Conservation (phyloP, 2,797 vertebrate species). For the Remorina albescens region DNA sequence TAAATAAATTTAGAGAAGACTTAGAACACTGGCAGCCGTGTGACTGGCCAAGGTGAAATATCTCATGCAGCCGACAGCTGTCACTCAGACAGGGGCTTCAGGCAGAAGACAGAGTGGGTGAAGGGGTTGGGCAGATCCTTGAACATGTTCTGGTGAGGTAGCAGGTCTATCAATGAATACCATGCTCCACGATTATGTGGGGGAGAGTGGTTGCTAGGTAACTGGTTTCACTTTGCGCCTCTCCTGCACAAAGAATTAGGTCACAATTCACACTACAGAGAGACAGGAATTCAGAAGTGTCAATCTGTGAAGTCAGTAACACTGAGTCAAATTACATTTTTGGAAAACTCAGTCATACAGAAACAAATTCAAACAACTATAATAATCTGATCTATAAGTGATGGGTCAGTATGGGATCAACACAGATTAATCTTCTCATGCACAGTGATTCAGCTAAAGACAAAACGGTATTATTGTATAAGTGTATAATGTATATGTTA, state of each 20-base stretch:
- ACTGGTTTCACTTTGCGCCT: slow-evolving; percentile 69
- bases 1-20: slow-evolving; percentile 19
- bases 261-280: slow-evolving; percentile 67
- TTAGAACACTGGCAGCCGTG: slow-evolving; percentile 15
- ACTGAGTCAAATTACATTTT: slow-evolving; percentile 42
- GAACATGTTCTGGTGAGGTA: slow-evolving; percentile 65
- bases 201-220: slow-evolving; percentile 76
- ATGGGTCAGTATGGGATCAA: slow-evolving; percentile 60
- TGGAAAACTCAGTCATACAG: slow-evolving; percentile 46
- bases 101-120: slow-evolving; percentile 70
- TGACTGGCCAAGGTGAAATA: slow-evolving; percentile 61
- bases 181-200: slow-evolving; percentile 75
- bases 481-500: too few species aligned
- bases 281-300: slow-evolving; percentile 61
- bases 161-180: slow-evolving; percentile 67
- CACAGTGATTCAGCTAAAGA: slow-evolving; percentile 51
- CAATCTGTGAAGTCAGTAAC: slow-evolving; percentile 55
- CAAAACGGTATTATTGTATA: neutral
- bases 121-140: slow-evolving; percentile 44
- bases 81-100: slow-evolving; percentile 78
- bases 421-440: slow-evolving; percentile 69
- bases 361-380: slow-evolving; percentile 42
- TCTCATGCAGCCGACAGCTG: slow-evolving; percentile 78
- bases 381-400: slow-evolving; percentile 33
- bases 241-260: slow-evolving; percentile 74